Evolutionary conservation across 2,113 vertebrate species (phyloP).

Genomic region (Desmodus rotundus): DNA sequence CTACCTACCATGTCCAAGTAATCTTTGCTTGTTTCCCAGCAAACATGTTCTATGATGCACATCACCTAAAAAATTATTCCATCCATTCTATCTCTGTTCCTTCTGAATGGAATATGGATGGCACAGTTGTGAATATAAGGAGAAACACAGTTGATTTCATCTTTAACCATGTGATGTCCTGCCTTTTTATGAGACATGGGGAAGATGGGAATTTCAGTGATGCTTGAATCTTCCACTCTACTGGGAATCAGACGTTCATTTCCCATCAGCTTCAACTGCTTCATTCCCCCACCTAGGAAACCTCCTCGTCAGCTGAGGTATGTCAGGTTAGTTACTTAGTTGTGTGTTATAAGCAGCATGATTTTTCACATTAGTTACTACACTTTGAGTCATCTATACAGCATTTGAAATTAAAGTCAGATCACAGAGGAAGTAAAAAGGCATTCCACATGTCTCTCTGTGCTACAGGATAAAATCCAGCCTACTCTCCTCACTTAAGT

Average conservation of each 20-base stretch:
- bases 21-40: neutral
- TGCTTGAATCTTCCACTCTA: neutral
- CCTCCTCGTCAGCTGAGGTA: conserved; percentile 2
- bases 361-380: conserved; percentile 39
- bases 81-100: neutral
- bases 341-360: neutral
- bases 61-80: neutral
- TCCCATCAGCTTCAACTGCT: neutral
- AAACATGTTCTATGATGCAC: neutral
- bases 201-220: neutral
- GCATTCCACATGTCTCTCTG: conserved; percentile 51
- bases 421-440: conserved; percentile 69
- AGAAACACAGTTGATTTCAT: neutral
- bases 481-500: neutral
- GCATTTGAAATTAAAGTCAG: conserved; percentile 59
- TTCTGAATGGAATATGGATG: neutral
- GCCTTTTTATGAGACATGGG: neutral
- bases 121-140: neutral
- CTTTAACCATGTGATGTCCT: neutral
- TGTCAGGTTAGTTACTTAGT: neutral
- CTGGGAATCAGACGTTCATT: neutral
- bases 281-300: neutral
- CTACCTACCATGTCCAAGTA: neutral
- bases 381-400: conserved; percentile 70
- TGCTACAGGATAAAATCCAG: conserved; percentile 5